Evolutionary conservation across 2,113 vertebrate genomes (phyloP), one percentile per base, ranked within the genome.

Genomic region (Eleginops maclovinus): DNA sequence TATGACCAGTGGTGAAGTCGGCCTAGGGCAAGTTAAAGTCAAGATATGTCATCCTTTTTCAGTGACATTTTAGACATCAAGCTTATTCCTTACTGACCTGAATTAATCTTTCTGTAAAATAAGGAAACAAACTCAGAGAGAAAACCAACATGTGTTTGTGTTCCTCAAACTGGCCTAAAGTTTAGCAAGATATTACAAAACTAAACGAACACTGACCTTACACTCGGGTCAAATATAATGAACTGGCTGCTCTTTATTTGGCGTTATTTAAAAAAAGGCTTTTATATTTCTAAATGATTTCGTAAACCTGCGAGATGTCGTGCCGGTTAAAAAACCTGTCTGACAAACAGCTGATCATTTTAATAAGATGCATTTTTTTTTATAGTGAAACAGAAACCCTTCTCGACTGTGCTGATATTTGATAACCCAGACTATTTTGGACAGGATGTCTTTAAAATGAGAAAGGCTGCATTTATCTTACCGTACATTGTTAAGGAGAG

Each of bases 111-210:
- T 65, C 11, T 31, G 24, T 65, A 6, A 9, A 19, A 61, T 43
- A 28, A 43, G 21, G 31, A 19, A 72, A 26, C 24, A 10, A 36
- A 36, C 31, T 9, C 6, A 62, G 19, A 0, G 40, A 41, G 12
- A 36, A 71, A 49, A 65, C 46, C 10, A 22, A 54, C 11, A 49
- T n/a, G 4, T 41, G n/a, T 19, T 36, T 12, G 2, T 49, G 55
- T 69, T 64, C 9, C 67, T 72, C 12, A 72, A 58, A 65, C 9
- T 31, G 16, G 24, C 4, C 13, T 68, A n/a, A 6, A 21, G 44
- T 76, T 59, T 16, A 50, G n/a, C n/a, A 70, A 49, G n/a, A 47
- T 24, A n/a, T 8, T 4, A 4, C 11, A n/a, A n/a, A 51, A 40
- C 21, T 47, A n/a, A 62, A 44, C 26, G 31, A 22, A 15, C 13